Evolutionary conservation across 2,888 invertebrate genomes (phyloP).

Genomic region (Ennomos fuscantarius): DNA sequence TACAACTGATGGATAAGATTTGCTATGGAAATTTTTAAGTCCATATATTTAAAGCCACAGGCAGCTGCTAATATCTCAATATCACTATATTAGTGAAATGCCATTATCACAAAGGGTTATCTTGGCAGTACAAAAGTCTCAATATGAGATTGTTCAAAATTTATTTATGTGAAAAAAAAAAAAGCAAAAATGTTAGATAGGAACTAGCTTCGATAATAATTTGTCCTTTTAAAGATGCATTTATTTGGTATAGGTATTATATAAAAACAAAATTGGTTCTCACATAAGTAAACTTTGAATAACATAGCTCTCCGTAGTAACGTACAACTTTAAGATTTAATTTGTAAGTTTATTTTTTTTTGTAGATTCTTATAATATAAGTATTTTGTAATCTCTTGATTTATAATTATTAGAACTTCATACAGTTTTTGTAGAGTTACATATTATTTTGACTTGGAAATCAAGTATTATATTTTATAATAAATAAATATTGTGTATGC

Average conservation of each 20-base stretch:
- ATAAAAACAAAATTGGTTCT: constrained; percentile 52
- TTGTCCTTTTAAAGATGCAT: constrained; percentile 54
- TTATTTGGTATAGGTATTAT: constrained; percentile 52
- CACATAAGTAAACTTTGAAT: constrained; percentile 75
- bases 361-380: constrained; percentile 73
- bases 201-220: constrained; percentile 43
- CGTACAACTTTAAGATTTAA: constrained; percentile 81
- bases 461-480: constrained; percentile 79
- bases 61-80: constrained; percentile 2
- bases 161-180: constrained; percentile 72
- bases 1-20: too few relatives aligned
- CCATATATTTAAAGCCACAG: too few relatives aligned
- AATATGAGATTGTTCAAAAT: constrained; percentile 65
- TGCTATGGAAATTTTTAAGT: too few relatives aligned
- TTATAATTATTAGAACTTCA: constrained; percentile 65
- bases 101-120: constrained; percentile 64
- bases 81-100: constrained; percentile 34
- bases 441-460: constrained; percentile 64
- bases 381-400: constrained; percentile 83
- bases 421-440: constrained; percentile 72
- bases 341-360: constrained; percentile 77
- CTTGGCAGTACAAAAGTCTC: constrained; percentile 73
- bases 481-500: constrained; percentile 69
- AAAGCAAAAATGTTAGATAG: constrained; percentile 53
- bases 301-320: constrained; percentile 78